These are phyloP conservation scores for Oreotrochilus melanogaster DNA, from an alignment of 2,113 vertebrate species.

Conservation along the genomic window DNA sequence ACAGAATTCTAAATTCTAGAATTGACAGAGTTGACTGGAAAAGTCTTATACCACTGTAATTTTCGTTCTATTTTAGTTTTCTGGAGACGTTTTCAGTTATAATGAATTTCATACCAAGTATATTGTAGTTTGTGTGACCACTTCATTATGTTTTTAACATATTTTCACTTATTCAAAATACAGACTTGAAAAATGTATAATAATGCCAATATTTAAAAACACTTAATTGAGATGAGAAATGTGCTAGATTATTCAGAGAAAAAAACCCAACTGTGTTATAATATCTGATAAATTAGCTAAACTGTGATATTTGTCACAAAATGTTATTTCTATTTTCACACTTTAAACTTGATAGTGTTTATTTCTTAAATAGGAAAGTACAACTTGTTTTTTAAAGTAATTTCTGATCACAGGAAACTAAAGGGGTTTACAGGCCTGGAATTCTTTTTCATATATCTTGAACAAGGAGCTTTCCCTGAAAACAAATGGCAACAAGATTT, in stretches of 20 bases:
- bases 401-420: background rate
- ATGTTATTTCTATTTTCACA: background rate
- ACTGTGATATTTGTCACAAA: background rate
- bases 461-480: background rate
- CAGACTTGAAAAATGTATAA: background rate
- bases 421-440: background rate
- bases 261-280: background rate
- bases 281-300: background rate
- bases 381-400: background rate
- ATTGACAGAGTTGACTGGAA: background rate
- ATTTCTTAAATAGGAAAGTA: background rate
- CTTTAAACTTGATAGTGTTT: background rate
- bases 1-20: background rate
- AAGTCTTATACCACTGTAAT: background rate
- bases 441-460: background rate
- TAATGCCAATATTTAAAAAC: background rate
- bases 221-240: background rate
- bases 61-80: background rate
- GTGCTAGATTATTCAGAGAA: background rate
- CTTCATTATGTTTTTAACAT: background rate
- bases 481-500: background rate
- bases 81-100: background rate
- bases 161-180: background rate
- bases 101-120: background rate
- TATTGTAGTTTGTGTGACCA: background rate